Base-by-base conservation (phyloP, 2,797 vertebrate species). In the Geotria australis region DNA sequence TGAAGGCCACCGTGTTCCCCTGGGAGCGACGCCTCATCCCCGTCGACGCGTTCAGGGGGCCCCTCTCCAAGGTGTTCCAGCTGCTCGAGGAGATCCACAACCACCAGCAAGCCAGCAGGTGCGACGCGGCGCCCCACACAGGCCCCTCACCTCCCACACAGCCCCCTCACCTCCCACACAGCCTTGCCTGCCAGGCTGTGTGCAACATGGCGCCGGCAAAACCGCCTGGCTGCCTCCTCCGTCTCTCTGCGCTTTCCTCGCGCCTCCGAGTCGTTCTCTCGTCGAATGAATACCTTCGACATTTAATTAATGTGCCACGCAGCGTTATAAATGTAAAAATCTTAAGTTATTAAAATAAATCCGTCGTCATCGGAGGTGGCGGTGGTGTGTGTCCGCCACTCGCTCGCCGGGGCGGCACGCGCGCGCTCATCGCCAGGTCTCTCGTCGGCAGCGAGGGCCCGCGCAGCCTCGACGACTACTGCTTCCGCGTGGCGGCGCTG, bases 11-110 rank as follows among this genome's bases (percentile, higher is more conserved):
- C 0, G 82, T 95, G 60, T 88, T 84, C 59, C 89, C 89, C 1
- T 95, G 89, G 89, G 83, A 85, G 64, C 81, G 72, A 71, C 75
- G 71, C 62, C 72, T 98, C 66, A 78, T 95, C 57, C 73, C 81
- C 0, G 84, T 94, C 6, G 89, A 98, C 7, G 77, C 80, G 3
- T 93, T 95, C 55, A 81, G 86, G 1, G 81, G 81, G 0, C 89
- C 89, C 1, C 74, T 98, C 47, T 77, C 83, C 47, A 77, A 74
- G 1, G 83, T 81, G 13, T 98, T 98, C 61, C 75, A 71, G 63
- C 71, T 98, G 10, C 76, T 98, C 68, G 89, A 98, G 61, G 85
- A 98, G 71, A 80, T 95, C 53, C 75, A 81, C 48, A 83, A 91
- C 69, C 88, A 98, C 1, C 77, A 81, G 60, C 72, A 85, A 66